Conservation (phyloP, 2,113 vertebrate species). For the Scomber scombrus region DNA sequence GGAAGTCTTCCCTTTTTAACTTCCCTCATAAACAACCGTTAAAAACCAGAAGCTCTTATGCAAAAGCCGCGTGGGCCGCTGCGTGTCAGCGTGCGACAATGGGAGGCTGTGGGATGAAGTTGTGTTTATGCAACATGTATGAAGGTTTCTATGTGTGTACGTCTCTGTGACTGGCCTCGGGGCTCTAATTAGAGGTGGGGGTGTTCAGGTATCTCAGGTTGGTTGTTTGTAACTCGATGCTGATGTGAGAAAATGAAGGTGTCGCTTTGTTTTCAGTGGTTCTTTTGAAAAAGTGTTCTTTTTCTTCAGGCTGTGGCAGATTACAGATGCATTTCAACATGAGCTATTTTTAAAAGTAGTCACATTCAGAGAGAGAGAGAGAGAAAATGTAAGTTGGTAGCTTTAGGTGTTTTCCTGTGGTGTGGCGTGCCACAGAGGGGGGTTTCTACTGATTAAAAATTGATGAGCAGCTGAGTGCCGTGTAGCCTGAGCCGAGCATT, state of each 20-base stretch:
- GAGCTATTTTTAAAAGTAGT: constrained; percentile 48
- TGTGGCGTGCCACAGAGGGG: constrained; percentile 56
- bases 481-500: constrained; percentile 74
- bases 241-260: constrained; percentile 27
- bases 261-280: constrained; percentile 25
- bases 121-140: constrained; percentile 50
- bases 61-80: constrained; percentile 28
- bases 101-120: constrained; percentile 11
- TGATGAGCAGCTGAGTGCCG: constrained; percentile 75
- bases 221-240: constrained; percentile 58
- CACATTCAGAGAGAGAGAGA: constrained; percentile 18
- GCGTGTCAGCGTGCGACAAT: constrained; percentile 37
- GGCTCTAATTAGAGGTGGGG: constrained; percentile 64
- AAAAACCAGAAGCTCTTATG: constrained; percentile 31
- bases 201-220: constrained; percentile 61
- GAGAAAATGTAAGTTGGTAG: constrained; percentile 29
- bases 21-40: constrained; percentile 22
- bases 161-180: constrained; percentile 21
- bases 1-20: constrained; percentile 49
- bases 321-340: constrained; percentile 40
- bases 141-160: constrained; percentile 27
- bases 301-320: constrained; percentile 18
- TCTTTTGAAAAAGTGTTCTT: not conserved
- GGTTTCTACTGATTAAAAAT: constrained; percentile 78
- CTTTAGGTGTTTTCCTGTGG: constrained; percentile 70